A percentile compares a stretch with the other conserved stretches of the same genome.
phyloP scores from a whole-genome alignment of 2,113 vertebrate species.

The Petaurus breviceps region DNA sequence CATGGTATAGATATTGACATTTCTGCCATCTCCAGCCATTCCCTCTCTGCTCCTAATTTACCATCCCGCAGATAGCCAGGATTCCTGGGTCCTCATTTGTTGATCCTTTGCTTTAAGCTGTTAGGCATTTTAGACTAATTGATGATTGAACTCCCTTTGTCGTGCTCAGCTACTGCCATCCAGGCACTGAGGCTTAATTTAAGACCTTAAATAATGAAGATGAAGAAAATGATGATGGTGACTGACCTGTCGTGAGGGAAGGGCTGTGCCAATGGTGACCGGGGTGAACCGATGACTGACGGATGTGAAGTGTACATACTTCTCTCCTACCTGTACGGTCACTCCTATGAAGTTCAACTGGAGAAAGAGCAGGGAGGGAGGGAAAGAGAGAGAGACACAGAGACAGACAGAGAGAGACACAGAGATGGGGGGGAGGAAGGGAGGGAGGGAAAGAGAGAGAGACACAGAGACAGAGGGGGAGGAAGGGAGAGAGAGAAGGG shows the following conservation, averaged over 20 bases:
- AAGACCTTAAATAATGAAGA: neutral
- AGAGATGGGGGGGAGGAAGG: conserved; percentile 33
- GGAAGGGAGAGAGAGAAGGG: no score
- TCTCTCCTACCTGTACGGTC: conserved; percentile 85
- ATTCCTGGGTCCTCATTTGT: neutral
- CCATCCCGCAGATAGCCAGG: neutral
- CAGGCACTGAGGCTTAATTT: neutral
- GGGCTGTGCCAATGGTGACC: conserved; percentile 83
- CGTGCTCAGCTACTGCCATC: neutral
- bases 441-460: conserved; percentile 62
- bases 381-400: conserved; percentile 61
- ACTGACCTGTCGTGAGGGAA: conserved; percentile 91
- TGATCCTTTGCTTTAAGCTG: neutral
- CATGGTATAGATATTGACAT: neutral
- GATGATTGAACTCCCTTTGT: neutral
- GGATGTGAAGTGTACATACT: conserved; percentile 88
- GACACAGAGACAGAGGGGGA: conserved; percentile 25
- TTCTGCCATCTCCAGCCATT: neutral
- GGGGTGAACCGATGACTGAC: conserved; percentile 88
- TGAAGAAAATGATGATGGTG: rapidly evolving
- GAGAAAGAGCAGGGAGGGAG: conserved; percentile 67
- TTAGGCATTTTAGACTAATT: neutral
- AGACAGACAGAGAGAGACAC: conserved; percentile 51
- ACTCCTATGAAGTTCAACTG: conserved; percentile 91
- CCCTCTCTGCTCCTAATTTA: neutral